phyloP scores from a whole-genome alignment of 1,140 invertebrate genomes.

The Rhizoglyphus robini region DNA sequence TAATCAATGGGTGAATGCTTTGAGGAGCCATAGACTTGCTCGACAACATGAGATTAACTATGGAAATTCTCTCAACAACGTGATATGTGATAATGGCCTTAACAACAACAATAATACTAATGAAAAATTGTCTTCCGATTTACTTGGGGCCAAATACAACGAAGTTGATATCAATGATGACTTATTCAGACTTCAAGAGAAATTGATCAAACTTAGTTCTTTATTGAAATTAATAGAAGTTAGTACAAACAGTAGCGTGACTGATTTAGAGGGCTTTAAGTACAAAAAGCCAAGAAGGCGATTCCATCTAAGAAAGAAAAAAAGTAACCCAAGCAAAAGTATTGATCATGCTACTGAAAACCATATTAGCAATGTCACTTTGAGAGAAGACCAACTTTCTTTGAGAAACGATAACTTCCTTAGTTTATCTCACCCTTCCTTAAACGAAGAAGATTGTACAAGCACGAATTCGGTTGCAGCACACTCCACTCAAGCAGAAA shows the following conservation, averaged over 20 bases:
- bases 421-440: slow-evolving; percentile 38
- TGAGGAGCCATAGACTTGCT: slow-evolving; percentile 62
- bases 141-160: slow-evolving; percentile 22
- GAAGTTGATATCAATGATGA: not conserved
- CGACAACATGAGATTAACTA: slow-evolving; percentile 52
- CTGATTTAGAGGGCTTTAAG: slow-evolving; percentile 42
- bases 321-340: slow-evolving; percentile 18
- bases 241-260: not conserved
- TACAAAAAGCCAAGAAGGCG: slow-evolving; percentile 50
- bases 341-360: slow-evolving; percentile 20
- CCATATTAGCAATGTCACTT: not conserved
- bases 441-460: slow-evolving; percentile 23
- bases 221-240: slow-evolving; percentile 41
- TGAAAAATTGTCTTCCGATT: not conserved
- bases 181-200: slow-evolving; percentile 44
- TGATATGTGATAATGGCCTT: not conserved
- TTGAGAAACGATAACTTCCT: slow-evolving; percentile 24
- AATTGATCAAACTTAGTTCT: slow-evolving; percentile 45
- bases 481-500: slow-evolving; percentile 29
- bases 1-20: slow-evolving; percentile 54
- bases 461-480: slow-evolving; percentile 21
- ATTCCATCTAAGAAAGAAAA: slow-evolving; percentile 52
- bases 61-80: slow-evolving; percentile 28
- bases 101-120: not conserved
- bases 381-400: not conserved